Evolutionary conservation across 2,113 vertebrate genomes (phyloP).

Genomic region (Formicarius rufipectus): DNA sequence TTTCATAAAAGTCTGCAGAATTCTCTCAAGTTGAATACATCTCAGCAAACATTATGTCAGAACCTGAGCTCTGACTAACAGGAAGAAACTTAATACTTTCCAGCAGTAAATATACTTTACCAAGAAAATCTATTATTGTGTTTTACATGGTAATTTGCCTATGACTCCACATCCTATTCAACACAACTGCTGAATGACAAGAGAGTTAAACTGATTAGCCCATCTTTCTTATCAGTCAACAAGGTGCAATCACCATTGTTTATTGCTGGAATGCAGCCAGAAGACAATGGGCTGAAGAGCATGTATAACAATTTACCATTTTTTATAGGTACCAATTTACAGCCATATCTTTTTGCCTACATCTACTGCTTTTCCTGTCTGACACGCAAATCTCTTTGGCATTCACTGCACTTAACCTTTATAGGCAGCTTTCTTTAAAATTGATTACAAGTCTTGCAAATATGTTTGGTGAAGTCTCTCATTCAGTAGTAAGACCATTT

Average conservation of each 20-base stretch:
- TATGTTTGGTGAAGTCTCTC: neutral
- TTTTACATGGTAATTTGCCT: neutral
- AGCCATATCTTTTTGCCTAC: neutral
- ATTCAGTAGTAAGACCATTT: neutral
- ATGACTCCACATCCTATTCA: conserved; percentile 7
- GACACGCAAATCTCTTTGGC: neutral
- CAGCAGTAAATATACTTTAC: neutral
- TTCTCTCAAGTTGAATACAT: neutral
- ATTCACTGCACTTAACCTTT: neutral
- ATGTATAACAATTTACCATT: neutral
- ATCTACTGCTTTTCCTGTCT: neutral
- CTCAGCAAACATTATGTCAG: neutral
- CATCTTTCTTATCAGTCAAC: neutral
- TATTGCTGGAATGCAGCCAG: neutral
- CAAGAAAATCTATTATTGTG: neutral
- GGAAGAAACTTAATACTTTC: neutral
- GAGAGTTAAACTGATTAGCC: neutral
- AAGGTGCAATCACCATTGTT: neutral
- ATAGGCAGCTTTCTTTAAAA: neutral
- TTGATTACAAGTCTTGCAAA: neutral
- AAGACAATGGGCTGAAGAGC: neutral
- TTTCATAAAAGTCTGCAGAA: neutral
- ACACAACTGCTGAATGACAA: neutral
- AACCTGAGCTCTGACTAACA: neutral
- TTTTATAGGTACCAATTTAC: neutral